Evolutionary conservation across 2,888 invertebrate species (phyloP).

Genomic region (Taenaris catops): DNA sequence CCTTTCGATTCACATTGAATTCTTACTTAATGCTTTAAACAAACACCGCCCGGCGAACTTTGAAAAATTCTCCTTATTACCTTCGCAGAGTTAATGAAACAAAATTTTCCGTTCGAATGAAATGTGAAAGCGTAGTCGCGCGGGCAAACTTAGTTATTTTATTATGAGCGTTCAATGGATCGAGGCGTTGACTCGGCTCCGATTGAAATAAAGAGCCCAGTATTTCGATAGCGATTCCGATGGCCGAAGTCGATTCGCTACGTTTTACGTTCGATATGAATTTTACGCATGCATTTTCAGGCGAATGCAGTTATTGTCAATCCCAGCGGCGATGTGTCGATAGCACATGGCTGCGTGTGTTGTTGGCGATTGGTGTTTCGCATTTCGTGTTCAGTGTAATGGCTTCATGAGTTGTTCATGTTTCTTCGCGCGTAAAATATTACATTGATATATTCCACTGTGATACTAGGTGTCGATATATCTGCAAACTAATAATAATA

Average conservation of each 20-base stretch:
- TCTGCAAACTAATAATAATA: no score
- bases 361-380: no score
- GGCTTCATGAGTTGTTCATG: no score
- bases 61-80: constrained; percentile 13
- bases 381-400: no score
- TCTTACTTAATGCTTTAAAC: constrained; percentile 15
- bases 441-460: no score
- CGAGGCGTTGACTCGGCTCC: constrained; percentile 11
- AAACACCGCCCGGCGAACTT: constrained; percentile 10
- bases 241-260: constrained; percentile 8
- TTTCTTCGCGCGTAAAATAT: no score
- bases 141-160: constrained; percentile 20
- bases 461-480: no score
- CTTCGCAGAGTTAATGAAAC: constrained; percentile 19
- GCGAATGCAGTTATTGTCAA: constrained; percentile 15
- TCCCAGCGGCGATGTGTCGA: constrained; percentile 11
- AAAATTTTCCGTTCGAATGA: constrained; percentile 20
- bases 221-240: constrained; percentile 16
- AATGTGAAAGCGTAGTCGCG: constrained; percentile 24
- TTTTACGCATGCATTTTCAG: constrained; percentile 24
- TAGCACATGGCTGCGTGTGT: no score
- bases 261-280: constrained; percentile 20
- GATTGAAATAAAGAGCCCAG: constrained; percentile 15
- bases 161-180: constrained; percentile 16
- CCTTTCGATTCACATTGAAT: constrained; percentile 13